Conservation (phyloP, 1,140 invertebrate species). For the Drosophila orosa region DNA sequence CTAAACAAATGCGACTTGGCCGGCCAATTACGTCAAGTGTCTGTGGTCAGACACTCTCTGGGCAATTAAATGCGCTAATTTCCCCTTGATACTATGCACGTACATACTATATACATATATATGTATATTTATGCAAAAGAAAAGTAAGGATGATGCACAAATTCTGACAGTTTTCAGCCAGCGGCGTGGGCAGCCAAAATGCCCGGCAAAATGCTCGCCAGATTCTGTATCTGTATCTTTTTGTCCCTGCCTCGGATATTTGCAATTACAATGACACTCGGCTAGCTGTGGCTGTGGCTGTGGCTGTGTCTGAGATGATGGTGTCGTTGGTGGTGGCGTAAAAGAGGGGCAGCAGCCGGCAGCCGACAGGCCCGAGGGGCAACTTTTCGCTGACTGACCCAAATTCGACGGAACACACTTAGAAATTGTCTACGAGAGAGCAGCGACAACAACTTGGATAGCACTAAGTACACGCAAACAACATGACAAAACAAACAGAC, state of each 20-base stretch:
- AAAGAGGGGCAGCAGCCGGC: slow-evolving; percentile 14
- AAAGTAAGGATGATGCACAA: slow-evolving; percentile 49
- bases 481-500: slow-evolving; percentile 60
- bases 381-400: slow-evolving; percentile 73
- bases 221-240: slow-evolving; percentile 31
- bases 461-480: slow-evolving; percentile 76
- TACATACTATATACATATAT: slow-evolving; percentile 2
- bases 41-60: slow-evolving; percentile 75
- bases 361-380: slow-evolving; percentile 7
- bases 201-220: slow-evolving; percentile 35
- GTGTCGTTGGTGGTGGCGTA: slow-evolving; percentile 19
- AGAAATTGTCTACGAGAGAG: slow-evolving; percentile 78
- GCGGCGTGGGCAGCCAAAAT: slow-evolving; percentile 65
- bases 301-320: background rate
- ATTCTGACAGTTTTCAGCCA: slow-evolving; percentile 69
- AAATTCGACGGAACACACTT: slow-evolving; percentile 77
- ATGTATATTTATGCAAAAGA: slow-evolving; percentile 14
- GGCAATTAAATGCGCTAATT: slow-evolving; percentile 82
- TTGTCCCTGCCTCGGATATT: slow-evolving; percentile 70
- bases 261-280: slow-evolving; percentile 83
- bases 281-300: slow-evolving; percentile 1
- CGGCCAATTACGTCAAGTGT: slow-evolving; percentile 78
- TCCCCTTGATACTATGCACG: slow-evolving; percentile 55
- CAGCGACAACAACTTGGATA: slow-evolving; percentile 68
- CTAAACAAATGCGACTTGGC: slow-evolving; percentile 48